These are phyloP conservation scores for Bombus picipes DNA, from an alignment of 1,140 invertebrate species.

Conservation along the genomic window DNA sequence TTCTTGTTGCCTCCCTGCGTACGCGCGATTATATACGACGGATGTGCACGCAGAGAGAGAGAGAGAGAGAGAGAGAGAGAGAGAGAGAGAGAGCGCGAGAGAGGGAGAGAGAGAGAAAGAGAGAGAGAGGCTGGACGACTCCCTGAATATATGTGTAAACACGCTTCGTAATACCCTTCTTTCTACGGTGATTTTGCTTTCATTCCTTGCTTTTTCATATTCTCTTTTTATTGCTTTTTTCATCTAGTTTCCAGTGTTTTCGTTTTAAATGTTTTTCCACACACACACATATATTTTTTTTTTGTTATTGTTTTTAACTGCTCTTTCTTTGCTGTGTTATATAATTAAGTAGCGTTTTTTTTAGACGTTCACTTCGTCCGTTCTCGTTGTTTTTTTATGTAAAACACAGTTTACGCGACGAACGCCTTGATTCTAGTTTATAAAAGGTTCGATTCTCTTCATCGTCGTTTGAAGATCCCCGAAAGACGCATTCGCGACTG, in stretches of 20 bases:
- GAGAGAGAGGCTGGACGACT: neutral
- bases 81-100: neutral
- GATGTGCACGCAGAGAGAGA: neutral
- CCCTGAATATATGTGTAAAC: neutral
- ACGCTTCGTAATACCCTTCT: neutral
- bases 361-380: too few species aligned
- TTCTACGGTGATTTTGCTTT: constrained; percentile 4
- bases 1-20: constrained; percentile 58
- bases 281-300: neutral
- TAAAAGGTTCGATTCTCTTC: neutral
- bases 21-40: constrained; percentile 40
- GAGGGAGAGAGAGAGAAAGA: neutral
- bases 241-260: too few species aligned
- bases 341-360: neutral
- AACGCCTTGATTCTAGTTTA: neutral
- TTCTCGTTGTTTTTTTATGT: neutral
- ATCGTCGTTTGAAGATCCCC: neutral
- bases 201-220: neutral
- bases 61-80: neutral
- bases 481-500: neutral
- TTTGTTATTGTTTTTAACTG: too few species aligned
- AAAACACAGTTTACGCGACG: too few species aligned
- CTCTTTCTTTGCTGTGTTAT: neutral
- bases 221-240: neutral
- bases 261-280: neutral